phyloP scores from a whole-genome alignment of 2,797 vertebrate species.

The Etheostoma perlongum region DNA sequence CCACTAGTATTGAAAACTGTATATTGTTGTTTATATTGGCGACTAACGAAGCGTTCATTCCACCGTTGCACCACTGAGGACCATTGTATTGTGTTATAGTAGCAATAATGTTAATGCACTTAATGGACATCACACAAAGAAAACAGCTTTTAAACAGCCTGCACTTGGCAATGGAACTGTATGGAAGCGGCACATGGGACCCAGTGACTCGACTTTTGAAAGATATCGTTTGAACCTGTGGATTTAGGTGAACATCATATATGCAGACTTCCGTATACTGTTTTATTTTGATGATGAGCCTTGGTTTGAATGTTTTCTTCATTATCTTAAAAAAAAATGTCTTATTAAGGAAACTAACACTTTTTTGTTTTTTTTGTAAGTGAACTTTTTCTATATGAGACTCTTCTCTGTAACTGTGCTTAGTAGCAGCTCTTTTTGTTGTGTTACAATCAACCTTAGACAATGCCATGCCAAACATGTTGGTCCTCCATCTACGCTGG shows the following conservation, averaged over 20 bases:
- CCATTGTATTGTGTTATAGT: constrained; percentile 67
- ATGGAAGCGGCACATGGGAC: constrained; percentile 50
- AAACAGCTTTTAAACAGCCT: constrained; percentile 69
- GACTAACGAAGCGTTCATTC: constrained; percentile 70
- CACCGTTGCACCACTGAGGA: constrained; percentile 70
- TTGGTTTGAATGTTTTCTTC: constrained; percentile 40
- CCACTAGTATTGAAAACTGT: constrained; percentile 79
- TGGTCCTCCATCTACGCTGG: constrained; percentile 1
- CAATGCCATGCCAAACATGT: background rate
- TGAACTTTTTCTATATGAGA: constrained; percentile 19
- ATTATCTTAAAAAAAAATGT: constrained; percentile 30
- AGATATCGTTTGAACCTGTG: constrained; percentile 71
- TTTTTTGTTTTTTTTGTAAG: constrained; percentile 36
- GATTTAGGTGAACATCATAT: constrained; percentile 51
- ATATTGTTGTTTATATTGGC: constrained; percentile 69
- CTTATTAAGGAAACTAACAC: constrained; percentile 37
- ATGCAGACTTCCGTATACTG: constrained; percentile 52
- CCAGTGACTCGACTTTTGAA: constrained; percentile 33
- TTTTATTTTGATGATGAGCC: constrained; percentile 35
- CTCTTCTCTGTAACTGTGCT: constrained; percentile 17
- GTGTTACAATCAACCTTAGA: constrained; percentile 2
- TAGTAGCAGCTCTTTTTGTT: constrained; percentile 9
- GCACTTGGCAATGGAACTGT: constrained; percentile 44
- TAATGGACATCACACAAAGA: constrained; percentile 74
- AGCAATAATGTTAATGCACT: constrained; percentile 77